Evolutionary conservation across 2,797 vertebrate genomes (phyloP).

Genomic region (Octomys mimax): DNA sequence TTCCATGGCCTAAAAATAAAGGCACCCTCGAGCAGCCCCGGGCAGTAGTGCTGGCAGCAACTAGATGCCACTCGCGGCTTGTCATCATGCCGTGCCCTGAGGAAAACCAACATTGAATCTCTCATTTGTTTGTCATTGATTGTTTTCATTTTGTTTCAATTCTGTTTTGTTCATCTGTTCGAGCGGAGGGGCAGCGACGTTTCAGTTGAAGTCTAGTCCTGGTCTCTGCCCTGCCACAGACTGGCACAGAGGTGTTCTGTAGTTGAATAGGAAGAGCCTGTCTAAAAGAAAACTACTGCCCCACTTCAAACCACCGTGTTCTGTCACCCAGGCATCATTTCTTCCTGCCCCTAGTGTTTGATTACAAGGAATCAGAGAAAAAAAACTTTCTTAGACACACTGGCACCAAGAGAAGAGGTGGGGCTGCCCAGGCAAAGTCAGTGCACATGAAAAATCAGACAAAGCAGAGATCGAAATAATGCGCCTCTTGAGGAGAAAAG

Average conservation of each 20-base stretch:
- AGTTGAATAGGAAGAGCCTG: conserved; percentile 85
- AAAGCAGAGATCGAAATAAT: conserved; percentile 88
- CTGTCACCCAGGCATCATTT: conserved; percentile 83
- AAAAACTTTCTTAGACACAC: conserved; percentile 78
- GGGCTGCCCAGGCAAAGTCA: conserved; percentile 80
- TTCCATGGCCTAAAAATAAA: conserved; percentile 78
- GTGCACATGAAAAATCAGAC: conserved; percentile 84
- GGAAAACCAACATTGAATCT: conserved; percentile 87
- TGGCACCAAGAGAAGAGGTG: conserved; percentile 84
- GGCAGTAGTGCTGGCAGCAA: conserved; percentile 85
- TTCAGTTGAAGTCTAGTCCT: conserved; percentile 83
- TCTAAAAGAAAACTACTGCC: conserved; percentile 80
- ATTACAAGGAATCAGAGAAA: conserved; percentile 79
- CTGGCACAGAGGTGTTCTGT: conserved; percentile 83
- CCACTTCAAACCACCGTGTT: conserved; percentile 81
- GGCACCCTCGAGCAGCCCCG: conserved; percentile 85
- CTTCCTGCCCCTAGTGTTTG: conserved; percentile 79
- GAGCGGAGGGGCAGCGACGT: conserved; percentile 86
- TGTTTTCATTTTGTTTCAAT: conserved; percentile 76
- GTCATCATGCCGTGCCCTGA: conserved; percentile 83
- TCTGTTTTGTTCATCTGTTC: conserved; percentile 86
- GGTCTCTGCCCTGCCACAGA: conserved; percentile 84
- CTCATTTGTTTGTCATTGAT: conserved; percentile 84
- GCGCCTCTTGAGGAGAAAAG: conserved; percentile 89
- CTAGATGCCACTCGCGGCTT: conserved; percentile 82